A percentile compares a stretch with the other conserved stretches of the same genome.
Evolutionary conservation across 2,797 vertebrate genomes (phyloP).

Genomic region (Garrulus glandarius): DNA sequence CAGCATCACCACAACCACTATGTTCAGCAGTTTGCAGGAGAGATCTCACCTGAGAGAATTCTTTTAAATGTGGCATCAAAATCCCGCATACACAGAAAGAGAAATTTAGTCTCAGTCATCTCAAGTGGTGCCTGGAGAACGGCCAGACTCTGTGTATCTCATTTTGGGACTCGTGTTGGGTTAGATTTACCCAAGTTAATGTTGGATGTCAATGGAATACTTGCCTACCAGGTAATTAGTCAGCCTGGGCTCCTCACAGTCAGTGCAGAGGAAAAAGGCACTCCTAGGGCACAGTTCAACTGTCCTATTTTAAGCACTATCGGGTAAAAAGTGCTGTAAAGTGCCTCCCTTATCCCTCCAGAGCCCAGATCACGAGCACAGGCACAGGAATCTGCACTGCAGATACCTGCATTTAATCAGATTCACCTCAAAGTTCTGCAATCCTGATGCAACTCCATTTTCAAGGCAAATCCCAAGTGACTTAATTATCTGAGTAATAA

Average conservation of each 20-base stretch:
- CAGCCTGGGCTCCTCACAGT: neutral
- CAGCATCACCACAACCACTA: neutral
- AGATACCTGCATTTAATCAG: neutral
- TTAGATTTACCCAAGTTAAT: neutral
- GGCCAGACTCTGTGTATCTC: neutral
- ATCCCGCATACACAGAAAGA: neutral
- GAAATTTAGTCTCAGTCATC: neutral
- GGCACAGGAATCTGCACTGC: neutral
- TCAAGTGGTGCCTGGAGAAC: neutral
- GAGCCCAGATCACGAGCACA: neutral
- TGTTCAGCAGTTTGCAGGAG: neutral
- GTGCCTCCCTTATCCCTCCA: neutral
- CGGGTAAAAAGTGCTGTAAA: neutral
- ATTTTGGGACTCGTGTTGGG: neutral
- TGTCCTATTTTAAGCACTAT: conserved; percentile 11
- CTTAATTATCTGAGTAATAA: neutral
- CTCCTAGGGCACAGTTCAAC: conserved; percentile 15
- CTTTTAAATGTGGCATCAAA: neutral
- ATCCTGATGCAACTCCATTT: neutral
- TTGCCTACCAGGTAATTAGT: neutral
- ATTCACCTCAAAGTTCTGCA: neutral
- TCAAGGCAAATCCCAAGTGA: neutral
- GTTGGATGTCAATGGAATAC: neutral
- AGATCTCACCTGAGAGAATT: conserved; percentile 18
- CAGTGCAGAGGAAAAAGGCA: neutral